A percentile compares a stretch with the other conserved stretches of the same genome.
These are phyloP conservation scores for Larimichthys polyactis DNA, from an alignment of 2,113 vertebrate species.

Conservation along the genomic window DNA sequence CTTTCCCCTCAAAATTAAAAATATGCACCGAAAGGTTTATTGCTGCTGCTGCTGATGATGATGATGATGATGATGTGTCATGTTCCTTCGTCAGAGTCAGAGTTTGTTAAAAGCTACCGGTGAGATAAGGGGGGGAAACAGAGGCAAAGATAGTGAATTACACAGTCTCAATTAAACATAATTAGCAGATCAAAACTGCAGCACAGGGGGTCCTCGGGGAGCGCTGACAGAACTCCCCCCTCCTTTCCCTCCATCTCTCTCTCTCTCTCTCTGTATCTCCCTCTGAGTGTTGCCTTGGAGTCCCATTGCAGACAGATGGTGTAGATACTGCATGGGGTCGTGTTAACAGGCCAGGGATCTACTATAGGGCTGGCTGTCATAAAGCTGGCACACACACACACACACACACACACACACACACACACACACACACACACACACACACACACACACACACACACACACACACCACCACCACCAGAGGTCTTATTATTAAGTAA, in stretches of 20 bases:
- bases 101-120: constrained; percentile 43
- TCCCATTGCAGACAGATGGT: constrained; percentile 77
- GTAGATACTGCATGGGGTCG: constrained; percentile 69
- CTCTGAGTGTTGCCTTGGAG: constrained; percentile 64
- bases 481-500: constrained; percentile 58
- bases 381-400: neutral
- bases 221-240: constrained; percentile 24
- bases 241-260: neutral
- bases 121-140: constrained; percentile 60
- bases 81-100: constrained; percentile 29
- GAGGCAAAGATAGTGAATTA: constrained; percentile 63
- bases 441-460: too few species aligned
- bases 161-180: constrained; percentile 73
- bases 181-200: constrained; percentile 77
- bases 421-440: neutral
- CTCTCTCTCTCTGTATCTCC: constrained; percentile 35
- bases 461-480: constrained; percentile 17
- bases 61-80: constrained; percentile 48
- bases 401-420: neutral
- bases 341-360: constrained; percentile 53
- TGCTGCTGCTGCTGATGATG: neutral
- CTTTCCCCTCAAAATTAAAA: constrained; percentile 30
- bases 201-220: constrained; percentile 66
- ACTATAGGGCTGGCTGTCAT: constrained; percentile 51
- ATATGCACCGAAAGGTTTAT: constrained; percentile 38